Conservation (phyloP, 2,888 invertebrate species). For the Parapristionchus giblindavisi region DNA sequence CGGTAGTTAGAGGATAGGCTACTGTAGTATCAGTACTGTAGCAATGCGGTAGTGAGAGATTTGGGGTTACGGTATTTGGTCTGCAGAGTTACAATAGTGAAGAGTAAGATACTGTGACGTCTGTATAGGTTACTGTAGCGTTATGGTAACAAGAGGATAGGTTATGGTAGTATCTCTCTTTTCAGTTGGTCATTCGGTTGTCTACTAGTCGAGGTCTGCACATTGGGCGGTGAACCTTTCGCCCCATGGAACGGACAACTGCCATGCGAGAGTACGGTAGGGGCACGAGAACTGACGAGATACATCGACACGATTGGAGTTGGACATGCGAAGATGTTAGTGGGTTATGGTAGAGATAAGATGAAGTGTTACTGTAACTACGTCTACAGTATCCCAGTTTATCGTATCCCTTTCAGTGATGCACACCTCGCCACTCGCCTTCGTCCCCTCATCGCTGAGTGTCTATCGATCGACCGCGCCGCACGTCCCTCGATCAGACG, state of each 20-base stretch:
- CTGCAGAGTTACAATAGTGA: no score
- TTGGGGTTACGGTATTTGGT: background rate
- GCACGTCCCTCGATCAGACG: conserved; percentile 5
- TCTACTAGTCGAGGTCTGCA: conserved; percentile 22
- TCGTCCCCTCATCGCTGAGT: conserved; percentile 11
- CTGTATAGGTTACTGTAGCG: background rate
- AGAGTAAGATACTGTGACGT: no score
- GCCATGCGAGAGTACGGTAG: background rate
- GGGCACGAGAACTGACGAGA: conserved; percentile 4
- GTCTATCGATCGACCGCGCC: conserved; percentile 29
- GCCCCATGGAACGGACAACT: background rate
- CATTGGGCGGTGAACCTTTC: conserved; percentile 21
- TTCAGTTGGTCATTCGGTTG: conserved; percentile 38
- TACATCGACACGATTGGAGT: conserved; percentile 13
- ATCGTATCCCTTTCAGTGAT: conserved; percentile 4
- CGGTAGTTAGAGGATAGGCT: background rate
- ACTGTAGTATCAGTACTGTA: conserved; percentile 1
- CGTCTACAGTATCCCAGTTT: background rate
- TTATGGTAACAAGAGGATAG: background rate
- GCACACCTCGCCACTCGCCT: conserved; percentile 12
- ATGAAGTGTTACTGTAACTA: background rate
- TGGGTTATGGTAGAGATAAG: background rate
- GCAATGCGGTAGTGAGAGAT: background rate
- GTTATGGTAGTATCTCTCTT: no score
- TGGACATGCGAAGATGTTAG: conserved; percentile 37